Conservation (phyloP, 2,888 invertebrate species). For the Agrotis segetum region DNA sequence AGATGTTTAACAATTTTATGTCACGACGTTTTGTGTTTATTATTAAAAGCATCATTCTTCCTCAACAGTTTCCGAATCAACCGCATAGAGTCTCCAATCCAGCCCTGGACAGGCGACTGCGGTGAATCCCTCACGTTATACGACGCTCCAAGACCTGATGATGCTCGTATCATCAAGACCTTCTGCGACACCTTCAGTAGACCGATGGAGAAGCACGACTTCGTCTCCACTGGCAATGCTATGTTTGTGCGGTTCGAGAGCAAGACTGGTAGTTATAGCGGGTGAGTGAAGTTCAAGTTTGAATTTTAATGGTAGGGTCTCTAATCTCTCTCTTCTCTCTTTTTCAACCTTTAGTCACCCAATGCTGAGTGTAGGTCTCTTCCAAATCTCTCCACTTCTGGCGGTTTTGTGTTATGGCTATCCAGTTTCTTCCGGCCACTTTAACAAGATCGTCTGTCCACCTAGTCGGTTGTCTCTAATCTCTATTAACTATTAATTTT, state of each 20-base stretch:
- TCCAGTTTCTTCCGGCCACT: too few relatives aligned
- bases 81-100: conserved; percentile 96
- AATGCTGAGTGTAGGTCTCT: too few relatives aligned
- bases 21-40: too few relatives aligned
- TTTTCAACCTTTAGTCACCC: too few relatives aligned
- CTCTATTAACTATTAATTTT: too few relatives aligned
- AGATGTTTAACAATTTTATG: too few relatives aligned
- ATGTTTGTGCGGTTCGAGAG: conserved; percentile 97
- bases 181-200: conserved; percentile 98
- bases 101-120: conserved; percentile 96
- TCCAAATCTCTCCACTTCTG: too few relatives aligned
- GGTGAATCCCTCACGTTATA: conserved; percentile 97
- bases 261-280: conserved; percentile 97
- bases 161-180: conserved; percentile 97
- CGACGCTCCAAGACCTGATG: conserved; percentile 96
- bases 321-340: too few relatives aligned
- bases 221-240: conserved; percentile 96
- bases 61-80: conserved; percentile 95
- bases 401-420: too few relatives aligned
- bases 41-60: conserved; percentile 1
- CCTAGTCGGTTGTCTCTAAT: too few relatives aligned
- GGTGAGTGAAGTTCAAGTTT: conserved; percentile 84
- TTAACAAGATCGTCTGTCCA: too few relatives aligned
- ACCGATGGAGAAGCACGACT: conserved; percentile 98
- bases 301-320: neutral